These are phyloP conservation scores for Drepana falcataria DNA, from an alignment of 2,888 invertebrate genomes.

Conservation along the genomic window DNA sequence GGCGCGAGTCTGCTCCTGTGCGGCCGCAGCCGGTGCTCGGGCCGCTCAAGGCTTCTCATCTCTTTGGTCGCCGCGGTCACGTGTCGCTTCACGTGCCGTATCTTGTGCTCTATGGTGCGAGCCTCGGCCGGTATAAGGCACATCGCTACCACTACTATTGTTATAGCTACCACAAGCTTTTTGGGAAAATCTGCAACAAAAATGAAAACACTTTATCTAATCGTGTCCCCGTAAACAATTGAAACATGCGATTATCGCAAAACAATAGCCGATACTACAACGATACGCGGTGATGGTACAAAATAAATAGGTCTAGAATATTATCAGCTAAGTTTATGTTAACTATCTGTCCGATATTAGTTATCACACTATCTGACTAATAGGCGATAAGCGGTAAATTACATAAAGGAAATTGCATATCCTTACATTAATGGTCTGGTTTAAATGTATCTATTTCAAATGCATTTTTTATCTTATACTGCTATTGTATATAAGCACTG, in stretches of 20 bases:
- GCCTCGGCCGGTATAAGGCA: constrained; percentile 61
- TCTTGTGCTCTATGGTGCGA: constrained; percentile 46
- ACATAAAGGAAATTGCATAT: constrained; percentile 1
- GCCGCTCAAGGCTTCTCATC: constrained; percentile 11
- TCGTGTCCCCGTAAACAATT: not conserved
- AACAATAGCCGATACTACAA: not conserved
- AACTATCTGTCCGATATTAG: constrained; percentile 4
- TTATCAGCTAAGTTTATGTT: not conserved
- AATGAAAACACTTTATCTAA: constrained; percentile 4
- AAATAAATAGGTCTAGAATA: not conserved
- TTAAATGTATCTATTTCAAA: not conserved
- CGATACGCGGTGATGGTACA: not conserved
- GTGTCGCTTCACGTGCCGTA: constrained; percentile 51
- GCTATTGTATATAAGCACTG: constrained; percentile 24
- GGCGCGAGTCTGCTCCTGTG: constrained; percentile 29
- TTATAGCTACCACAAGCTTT: constrained; percentile 74
- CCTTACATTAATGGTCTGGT: not conserved
- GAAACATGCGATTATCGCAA: not conserved
- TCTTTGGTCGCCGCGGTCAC: constrained; percentile 43
- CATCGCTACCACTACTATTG: constrained; percentile 64
- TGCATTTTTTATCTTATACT: constrained; percentile 9
- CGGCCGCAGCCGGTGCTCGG: constrained; percentile 30
- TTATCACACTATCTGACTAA: constrained; percentile 4
- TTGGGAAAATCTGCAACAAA: constrained; percentile 74
- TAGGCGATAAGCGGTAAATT: constrained; percentile 11